A percentile compares a stretch with the other conserved stretches of the same genome.
Conservation (phyloP, 1,140 invertebrate genomes). For the Fopius arisanus region DNA sequence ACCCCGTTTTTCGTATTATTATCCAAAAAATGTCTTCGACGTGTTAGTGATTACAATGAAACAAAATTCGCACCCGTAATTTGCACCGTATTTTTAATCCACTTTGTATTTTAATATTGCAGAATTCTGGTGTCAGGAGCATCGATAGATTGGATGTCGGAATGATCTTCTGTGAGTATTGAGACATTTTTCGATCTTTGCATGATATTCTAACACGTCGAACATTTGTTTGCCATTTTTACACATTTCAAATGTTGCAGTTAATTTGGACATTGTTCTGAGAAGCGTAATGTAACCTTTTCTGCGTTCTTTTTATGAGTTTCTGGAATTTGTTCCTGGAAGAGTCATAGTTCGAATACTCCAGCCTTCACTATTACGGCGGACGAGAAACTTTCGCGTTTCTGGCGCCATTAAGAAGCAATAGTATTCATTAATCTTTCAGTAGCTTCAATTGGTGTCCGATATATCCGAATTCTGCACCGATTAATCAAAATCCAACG, state of each 20-base stretch:
- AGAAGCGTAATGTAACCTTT: too few relatives aligned
- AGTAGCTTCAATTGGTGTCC: too few relatives aligned
- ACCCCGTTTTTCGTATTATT: not conserved
- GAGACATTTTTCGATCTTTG: not conserved
- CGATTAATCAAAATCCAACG: not conserved
- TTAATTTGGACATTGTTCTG: too few relatives aligned
- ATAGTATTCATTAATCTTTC: too few relatives aligned
- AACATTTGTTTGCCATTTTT: too few relatives aligned
- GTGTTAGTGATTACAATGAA: not conserved
- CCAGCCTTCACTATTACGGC: too few relatives aligned
- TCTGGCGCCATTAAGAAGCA: too few relatives aligned
- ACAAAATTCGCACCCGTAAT: not conserved
- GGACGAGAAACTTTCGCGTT: too few relatives aligned
- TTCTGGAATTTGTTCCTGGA: too few relatives aligned
- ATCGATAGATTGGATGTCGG: conserved; percentile 33
- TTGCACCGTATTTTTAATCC: not conserved
- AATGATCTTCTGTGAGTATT: conserved; percentile 38
- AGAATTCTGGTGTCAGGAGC: conserved; percentile 33
- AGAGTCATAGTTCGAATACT: too few relatives aligned
- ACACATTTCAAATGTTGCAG: too few relatives aligned
- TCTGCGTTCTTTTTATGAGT: too few relatives aligned
- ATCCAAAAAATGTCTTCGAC: not conserved
- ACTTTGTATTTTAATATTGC: not conserved
- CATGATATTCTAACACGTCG: not conserved
- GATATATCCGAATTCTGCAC: not conserved